Evolutionary conservation across 2,113 vertebrate species (phyloP).

Genomic region (Bubalus kerabau): DNA sequence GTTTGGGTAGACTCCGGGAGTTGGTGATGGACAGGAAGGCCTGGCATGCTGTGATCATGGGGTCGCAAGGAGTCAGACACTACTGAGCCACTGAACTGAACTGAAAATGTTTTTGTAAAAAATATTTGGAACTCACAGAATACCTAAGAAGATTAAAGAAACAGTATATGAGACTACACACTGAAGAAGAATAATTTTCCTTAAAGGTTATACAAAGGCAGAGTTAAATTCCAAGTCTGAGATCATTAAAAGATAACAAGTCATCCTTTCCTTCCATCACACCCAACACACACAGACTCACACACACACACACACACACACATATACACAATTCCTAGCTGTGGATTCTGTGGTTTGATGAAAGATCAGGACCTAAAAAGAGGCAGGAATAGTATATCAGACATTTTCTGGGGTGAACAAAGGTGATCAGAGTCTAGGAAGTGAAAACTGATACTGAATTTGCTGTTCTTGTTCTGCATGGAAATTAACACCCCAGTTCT

Average conservation of each 20-base stretch:
- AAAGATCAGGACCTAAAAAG: background rate
- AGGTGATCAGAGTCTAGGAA: background rate
- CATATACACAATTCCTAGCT: background rate
- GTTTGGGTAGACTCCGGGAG: no score
- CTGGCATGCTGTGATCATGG: no score
- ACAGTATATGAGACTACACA: background rate
- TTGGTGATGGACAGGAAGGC: no score
- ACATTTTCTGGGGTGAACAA: background rate
- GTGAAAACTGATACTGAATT: background rate
- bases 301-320: background rate
- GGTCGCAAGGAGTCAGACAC: rapidly evolving
- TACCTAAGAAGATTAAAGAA: background rate
- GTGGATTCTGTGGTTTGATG: background rate
- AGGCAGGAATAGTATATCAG: background rate
- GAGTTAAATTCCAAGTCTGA: background rate
- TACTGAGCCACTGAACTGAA: no score
- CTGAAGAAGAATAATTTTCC: background rate
- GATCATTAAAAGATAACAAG: background rate
- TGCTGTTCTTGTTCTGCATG: background rate
- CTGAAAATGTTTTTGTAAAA: background rate
- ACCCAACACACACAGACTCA: background rate
- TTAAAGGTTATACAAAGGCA: background rate
- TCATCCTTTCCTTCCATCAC: background rate
- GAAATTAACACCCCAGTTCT: background rate
- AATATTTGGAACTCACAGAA: background rate